Evolutionary conservation across 2,797 vertebrate genomes (phyloP), one percentile per base, ranked within the genome.

Genomic region (Alexandromys oeconomus): DNA sequence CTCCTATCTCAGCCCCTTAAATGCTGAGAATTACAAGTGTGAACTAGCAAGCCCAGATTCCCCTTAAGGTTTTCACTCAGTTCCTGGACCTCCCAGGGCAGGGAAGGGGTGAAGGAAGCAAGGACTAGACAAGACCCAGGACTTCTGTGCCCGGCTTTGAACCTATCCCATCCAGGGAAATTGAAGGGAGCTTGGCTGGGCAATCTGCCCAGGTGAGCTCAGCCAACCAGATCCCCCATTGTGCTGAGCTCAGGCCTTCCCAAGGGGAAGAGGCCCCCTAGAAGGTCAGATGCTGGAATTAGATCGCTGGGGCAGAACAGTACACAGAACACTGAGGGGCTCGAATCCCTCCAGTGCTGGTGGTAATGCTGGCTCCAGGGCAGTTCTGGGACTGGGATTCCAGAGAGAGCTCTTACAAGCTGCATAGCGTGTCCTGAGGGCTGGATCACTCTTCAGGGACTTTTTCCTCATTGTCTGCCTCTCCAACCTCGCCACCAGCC

Each of bases 131-230:
- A 14, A 31, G 74, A 57, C 11, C 5, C 0, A 57, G 57, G 78
- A n/a, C 69, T 80, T 46, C 67, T 37, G 57, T 46, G 59, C 25
- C 65, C 48, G 8, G 15, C 34, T 73, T 54, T 71, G n/a, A 79
- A 57, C 43, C 46, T 23, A 71, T 63, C 25, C 65, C 76, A 61
- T 4, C 67, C 31, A 25, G 12, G 40, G 37, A 80, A 43, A 69
- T 1, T 0, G 10, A 6, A 4, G 57, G 13, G 59, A 59, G 25
- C 48, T 9, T 40, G 11, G 12, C 2, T 15, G 15, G 63, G 37
- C 59, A 4, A 46, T 25, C 57, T 13, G 59, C 59, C 54, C 46
- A 5, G 54, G 9, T 34, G 31, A 84, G 31, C 14, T 69, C 80
- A 63, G 63, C 57, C 78, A 84, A 12, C n/a, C 57, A 13, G 48